Base-by-base conservation (phyloP, 1,140 invertebrate genomes). In the Conus ventricosus region DNA sequence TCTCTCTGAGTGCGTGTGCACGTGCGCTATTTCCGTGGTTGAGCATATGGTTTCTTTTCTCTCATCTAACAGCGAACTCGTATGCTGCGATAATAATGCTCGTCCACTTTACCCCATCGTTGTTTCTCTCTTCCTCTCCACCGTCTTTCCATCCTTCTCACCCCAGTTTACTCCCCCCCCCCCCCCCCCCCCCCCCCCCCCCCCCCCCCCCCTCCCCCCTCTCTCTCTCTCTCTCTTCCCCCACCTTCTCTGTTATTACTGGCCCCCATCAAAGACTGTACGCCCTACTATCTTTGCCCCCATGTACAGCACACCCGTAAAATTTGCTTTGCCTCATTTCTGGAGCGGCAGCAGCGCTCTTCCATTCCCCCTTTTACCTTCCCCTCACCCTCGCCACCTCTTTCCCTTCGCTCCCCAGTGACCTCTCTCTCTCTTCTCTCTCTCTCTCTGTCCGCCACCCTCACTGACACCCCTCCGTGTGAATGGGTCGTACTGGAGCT, bases 221-320 rank as follows among this genome's bases (percentile, higher is more conserved):
- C 71, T 75, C 71, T 75, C 71, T 75, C 71, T 75, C 71, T 75
- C 71, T 75, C 71, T 75, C 71, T 75, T 75, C 39, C 76, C 71
- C 23, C 71, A 20, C 71, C n/a, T 23, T 75, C 71, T 75, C 71
- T 75, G 39, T 39, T 39, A 39, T 39, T 39, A 39, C 3, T 39
- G 39, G 39, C 39, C 39, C 39, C 39, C 3, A 39, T 39, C n/a
- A n/a, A n/a, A n/a, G n/a, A n/a, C n/a, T n/a, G n/a, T n/a, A n/a
- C n/a, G n/a, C n/a, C n/a, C n/a, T n/a, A n/a, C n/a, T n/a, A n/a
- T n/a, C n/a, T n/a, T n/a, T n/a, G 39, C 39, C 39, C 39, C 39
- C 3, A 39, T 39, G 39, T 39, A 39, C 39, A 1, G 39, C 39
- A 39, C 39, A 39, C 39, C 39, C 39, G 39, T 39, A 39, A 39